These are phyloP conservation scores for Charadrius vociferus DNA, from an alignment of 2,113 vertebrate genomes.

Conservation along the genomic window DNA sequence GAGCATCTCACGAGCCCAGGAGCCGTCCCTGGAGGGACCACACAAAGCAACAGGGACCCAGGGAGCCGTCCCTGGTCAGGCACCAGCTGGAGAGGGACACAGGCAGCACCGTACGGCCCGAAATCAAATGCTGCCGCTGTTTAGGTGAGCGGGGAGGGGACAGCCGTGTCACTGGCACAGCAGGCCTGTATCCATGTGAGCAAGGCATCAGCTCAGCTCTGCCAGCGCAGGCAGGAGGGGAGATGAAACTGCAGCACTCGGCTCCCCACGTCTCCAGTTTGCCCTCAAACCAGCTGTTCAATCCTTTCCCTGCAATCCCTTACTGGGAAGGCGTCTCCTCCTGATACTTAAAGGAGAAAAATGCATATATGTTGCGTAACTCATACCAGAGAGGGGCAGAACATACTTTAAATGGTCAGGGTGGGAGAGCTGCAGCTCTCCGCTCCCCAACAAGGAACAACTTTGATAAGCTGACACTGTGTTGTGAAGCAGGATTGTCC, in stretches of 20 bases:
- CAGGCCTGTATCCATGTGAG: neutral
- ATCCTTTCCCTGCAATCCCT: neutral
- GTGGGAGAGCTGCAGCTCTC: neutral
- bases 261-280: neutral
- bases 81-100: neutral
- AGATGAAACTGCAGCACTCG: rapidly evolving
- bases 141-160: neutral
- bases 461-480: rapidly evolving
- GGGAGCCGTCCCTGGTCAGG: neutral
- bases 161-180: neutral
- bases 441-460: neutral
- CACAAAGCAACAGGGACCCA: neutral
- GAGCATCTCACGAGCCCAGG: neutral
- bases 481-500: neutral
- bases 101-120: rapidly evolving
- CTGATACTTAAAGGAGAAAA: neutral
- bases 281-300: neutral
- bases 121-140: rapidly evolving
- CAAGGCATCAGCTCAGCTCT: neutral
- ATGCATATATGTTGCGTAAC: neutral
- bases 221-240: neutral
- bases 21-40: neutral
- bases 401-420: neutral
- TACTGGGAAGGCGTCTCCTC: neutral
- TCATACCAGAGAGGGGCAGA: rapidly evolving